Conservation (phyloP, 1,140 invertebrate genomes). For the Saccostrea cuccullata region DNA sequence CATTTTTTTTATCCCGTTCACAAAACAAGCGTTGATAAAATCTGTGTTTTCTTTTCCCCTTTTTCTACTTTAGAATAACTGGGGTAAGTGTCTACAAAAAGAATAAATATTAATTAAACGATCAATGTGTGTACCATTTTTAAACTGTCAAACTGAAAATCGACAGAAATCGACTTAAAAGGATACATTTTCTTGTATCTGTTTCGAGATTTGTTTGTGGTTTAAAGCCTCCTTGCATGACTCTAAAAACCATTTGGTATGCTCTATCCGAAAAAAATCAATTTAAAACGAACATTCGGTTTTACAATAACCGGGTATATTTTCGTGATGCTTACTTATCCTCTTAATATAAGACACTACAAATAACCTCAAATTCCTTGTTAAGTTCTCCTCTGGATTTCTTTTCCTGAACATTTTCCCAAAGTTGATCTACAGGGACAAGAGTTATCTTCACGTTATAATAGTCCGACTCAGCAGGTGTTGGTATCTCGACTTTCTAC, state of each 20-base stretch:
- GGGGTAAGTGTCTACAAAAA: not conserved
- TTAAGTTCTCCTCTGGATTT: not conserved
- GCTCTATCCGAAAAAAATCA: not conserved
- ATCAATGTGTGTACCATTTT: no score
- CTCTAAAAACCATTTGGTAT: constrained; percentile 8
- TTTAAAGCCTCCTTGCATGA: constrained; percentile 6
- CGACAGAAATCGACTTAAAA: not conserved
- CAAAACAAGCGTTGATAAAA: constrained; percentile 49
- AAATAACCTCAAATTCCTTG: constrained; percentile 7
- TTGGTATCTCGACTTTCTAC: not conserved
- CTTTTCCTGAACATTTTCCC: constrained; percentile 10
- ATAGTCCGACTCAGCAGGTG: not conserved
- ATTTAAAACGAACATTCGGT: no score
- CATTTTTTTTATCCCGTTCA: constrained; percentile 17
- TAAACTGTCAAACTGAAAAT: no score
- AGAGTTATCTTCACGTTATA: not conserved
- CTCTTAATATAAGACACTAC: not conserved
- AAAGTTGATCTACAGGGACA: not conserved
- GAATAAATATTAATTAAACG: not conserved
- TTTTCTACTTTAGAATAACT: constrained; percentile 2
- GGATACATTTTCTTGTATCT: constrained; percentile 36
- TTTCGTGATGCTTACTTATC: not conserved
- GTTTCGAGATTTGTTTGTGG: not conserved
- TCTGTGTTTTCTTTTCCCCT: not conserved
- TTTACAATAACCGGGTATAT: no score